Base-by-base conservation (phyloP, 2,888 invertebrate species). In the Leptinotarsa haldemani region DNA sequence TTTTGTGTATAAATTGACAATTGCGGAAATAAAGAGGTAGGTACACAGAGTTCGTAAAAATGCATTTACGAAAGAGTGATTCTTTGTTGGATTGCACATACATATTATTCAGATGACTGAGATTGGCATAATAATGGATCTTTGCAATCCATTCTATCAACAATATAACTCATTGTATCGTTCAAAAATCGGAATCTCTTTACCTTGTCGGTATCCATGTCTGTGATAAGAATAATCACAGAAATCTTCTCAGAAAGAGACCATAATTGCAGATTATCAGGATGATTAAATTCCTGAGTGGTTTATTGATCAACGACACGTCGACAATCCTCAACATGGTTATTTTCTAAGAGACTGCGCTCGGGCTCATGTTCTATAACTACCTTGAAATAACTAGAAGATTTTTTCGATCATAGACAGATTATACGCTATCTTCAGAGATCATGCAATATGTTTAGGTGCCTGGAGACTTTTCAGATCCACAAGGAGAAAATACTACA, bases 221-320 rank as follows among this genome's bases (percentile, higher is more conserved):
- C 9, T 53, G n/a, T 12, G 53, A 18, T 53, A n/a, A 53, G 53
- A 53, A n/a, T 53, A 53, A 53, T 53, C 53, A 50, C 15, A 50
- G n/a, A 15, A 50, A 50, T 50, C n/a, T 50, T 53, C 18, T 20
- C 18, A n/a, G n/a, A 18, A 53, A 53, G 12, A 9, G 53, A 53
- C 7, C 18, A n/a, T 18, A 18, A n/a, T n/a, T 20, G 53, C 18
- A 53, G 53, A 53, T 53, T n/a, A 53, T 53, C 18, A 9, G 2
- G 3, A 18, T 53, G 53, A 53, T 53, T n/a, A 53, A 16, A 18
- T 53, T 53, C 53, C 9, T 18, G 20, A 53, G 18, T 16, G n/a
- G 18, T 53, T 53, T 53, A 53, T 53, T 16, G 53, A 18, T 53
- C 9, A 18, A 53, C 53, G 9, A 18, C 53, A 18, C 18, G n/a